Evolutionary conservation across 2,888 invertebrate genomes (phyloP).

Genomic region (Melinopterus prodromus): DNA sequence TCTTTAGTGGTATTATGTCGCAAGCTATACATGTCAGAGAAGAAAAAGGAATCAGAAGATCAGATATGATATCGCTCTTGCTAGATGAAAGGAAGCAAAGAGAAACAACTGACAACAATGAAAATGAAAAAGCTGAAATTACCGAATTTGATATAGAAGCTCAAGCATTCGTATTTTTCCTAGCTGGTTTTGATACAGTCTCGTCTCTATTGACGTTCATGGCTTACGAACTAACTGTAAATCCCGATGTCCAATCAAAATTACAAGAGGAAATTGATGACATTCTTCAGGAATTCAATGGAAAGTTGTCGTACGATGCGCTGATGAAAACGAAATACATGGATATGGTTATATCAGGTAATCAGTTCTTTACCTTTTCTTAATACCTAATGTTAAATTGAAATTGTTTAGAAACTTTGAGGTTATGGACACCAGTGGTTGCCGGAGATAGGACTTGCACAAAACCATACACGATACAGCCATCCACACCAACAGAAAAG

Average conservation of each 20-base stretch:
- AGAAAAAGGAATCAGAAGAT: slow-evolving; percentile 40
- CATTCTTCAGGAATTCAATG: slow-evolving; percentile 50
- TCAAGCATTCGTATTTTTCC: slow-evolving; percentile 34
- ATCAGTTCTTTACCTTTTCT: not conserved
- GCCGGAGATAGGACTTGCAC: slow-evolving; percentile 44
- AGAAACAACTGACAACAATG: slow-evolving; percentile 36
- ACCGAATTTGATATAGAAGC: slow-evolving; percentile 36
- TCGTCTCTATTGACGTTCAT: slow-evolving; percentile 54
- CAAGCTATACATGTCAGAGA: slow-evolving; percentile 41
- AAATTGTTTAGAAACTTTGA: slow-evolving; percentile 45
- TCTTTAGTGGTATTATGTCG: slow-evolving; percentile 41
- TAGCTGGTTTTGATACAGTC: slow-evolving; percentile 45
- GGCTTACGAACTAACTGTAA: slow-evolving; percentile 55
- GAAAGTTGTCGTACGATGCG: slow-evolving; percentile 58
- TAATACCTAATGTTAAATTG: slow-evolving; percentile 41
- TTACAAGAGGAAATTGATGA: slow-evolving; percentile 53
- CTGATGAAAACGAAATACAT: slow-evolving; percentile 63
- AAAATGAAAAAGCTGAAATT: slow-evolving; percentile 22
- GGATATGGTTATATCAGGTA: slow-evolving; percentile 60
- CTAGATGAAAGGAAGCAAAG: slow-evolving; percentile 62
- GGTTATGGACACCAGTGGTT: slow-evolving; percentile 49
- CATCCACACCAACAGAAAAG: slow-evolving; percentile 39
- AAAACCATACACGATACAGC: slow-evolving; percentile 45
- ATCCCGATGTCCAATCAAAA: slow-evolving; percentile 56
- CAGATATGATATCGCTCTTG: slow-evolving; percentile 63